Evolutionary conservation across 23 tunicate genomes (phyloP), one percentile per base, ranked within the genome.

Genomic region (Botrylloides violaceus): DNA sequence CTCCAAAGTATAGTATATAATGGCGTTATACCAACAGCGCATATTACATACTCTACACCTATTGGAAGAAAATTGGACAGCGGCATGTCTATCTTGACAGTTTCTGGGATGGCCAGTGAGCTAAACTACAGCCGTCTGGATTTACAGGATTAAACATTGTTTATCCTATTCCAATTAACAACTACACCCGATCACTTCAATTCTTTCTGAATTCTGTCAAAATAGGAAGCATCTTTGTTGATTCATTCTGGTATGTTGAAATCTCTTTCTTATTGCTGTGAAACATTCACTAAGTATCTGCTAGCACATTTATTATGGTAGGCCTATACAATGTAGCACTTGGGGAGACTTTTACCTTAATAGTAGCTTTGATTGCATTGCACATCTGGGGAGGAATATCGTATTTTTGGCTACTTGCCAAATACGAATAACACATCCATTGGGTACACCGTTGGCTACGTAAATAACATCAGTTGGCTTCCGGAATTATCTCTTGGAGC

Each of bases 41-140:
- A 38, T 32, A 24, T 68, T 32, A 23, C 37, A 4, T 68, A 68
- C 37, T 56, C 74, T 4, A 21, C 74, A 1, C 1, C 58, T 36
- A 43, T 30, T 68, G 74, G 47, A 0, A 6, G 37, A 19, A 15
- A 68, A 9, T 22, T 68, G 36, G 74, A 68, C 28, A 68, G 74
- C 37, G 74, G 74, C 26, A 43, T 5, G 25, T 32, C 29, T 68
- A 19, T 37, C 19, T 37, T 68, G 57, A 68, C 36, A 28, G n/a
- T 68, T 37, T 30, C 24, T 32, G 74, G 74, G 1, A 36, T 68
- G 56, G 18, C 21, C 47, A 19, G 25, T 39, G 57, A 38, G 26
- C 9, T 26, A 0, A 22, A 68, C 4, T 35, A 21, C 26, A 7
- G 15, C 7, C 38, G 27, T 5, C 30, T 27, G n/a, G 1, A n/a